Percentiles rank a stretch among this genome's conserved stretches.
phyloP scores from a whole-genome alignment of 2,797 vertebrate genomes.

The Crax fasciolata region DNA sequence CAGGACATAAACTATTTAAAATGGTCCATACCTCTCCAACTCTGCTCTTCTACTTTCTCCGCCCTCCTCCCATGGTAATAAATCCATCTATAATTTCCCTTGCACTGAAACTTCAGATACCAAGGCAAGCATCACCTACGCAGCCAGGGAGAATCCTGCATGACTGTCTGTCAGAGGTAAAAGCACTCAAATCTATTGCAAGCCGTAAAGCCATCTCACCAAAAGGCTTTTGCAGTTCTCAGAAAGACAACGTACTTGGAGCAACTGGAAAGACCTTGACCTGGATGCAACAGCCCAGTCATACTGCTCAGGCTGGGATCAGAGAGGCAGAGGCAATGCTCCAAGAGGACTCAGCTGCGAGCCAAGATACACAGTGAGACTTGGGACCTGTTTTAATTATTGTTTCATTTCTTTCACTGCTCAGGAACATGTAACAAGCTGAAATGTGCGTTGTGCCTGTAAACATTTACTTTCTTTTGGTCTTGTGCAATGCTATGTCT shows the following conservation, averaged over 20 bases:
- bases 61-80: background rate
- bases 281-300: conserved; percentile 62
- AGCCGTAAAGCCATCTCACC: conserved; percentile 14
- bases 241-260: conserved; percentile 50
- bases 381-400: conserved; percentile 79
- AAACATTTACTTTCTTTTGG: conserved; percentile 77
- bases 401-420: conserved; percentile 75
- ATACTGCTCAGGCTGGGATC: conserved; percentile 66
- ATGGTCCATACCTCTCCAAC: background rate
- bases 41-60: background rate
- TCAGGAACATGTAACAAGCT: conserved; percentile 76
- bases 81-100: background rate
- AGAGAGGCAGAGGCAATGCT: conserved; percentile 38
- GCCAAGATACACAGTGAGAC: conserved; percentile 78
- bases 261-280: conserved; percentile 73
- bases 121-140: background rate
- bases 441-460: conserved; percentile 72
- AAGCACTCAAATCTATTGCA: background rate
- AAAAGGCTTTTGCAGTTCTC: conserved; percentile 59
- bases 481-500: conserved; percentile 74
- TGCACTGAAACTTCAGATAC: background rate
- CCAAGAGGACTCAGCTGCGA: background rate
- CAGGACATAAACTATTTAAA: background rate
- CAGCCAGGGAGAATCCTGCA: background rate
- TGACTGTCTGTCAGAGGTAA: background rate